Percentiles rank a stretch among this genome's conserved stretches.
phyloP scores from a whole-genome alignment of 2,797 vertebrate species.

The Mergus octosetaceus region DNA sequence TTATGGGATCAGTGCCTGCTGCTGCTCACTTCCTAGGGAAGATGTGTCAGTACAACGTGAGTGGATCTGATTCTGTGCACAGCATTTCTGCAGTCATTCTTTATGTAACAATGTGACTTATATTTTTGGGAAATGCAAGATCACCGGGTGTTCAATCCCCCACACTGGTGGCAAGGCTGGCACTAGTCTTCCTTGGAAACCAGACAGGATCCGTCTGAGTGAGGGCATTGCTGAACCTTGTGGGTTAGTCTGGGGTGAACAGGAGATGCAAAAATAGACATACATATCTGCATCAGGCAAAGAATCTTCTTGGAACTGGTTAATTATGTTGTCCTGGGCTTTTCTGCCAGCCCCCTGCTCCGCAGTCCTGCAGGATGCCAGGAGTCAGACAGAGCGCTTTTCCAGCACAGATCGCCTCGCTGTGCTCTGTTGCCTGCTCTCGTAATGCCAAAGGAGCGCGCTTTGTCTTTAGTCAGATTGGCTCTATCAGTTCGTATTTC shows the following conservation, averaged over 20 bases:
- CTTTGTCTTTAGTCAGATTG: conserved; percentile 59
- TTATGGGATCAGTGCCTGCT: not conserved
- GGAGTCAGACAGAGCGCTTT: not conserved
- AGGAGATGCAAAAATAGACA: conserved; percentile 13
- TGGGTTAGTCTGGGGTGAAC: not conserved
- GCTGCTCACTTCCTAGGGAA: conserved; percentile 20
- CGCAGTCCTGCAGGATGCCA: not conserved
- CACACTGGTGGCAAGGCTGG: not conserved
- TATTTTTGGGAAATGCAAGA: conserved; percentile 32
- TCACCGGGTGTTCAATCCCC: conserved; percentile 14
- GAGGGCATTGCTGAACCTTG: not conserved
- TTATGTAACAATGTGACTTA: conserved; percentile 66
- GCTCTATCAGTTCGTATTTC: conserved; percentile 42
- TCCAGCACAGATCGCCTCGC: not conserved
- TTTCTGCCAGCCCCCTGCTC: not conserved
- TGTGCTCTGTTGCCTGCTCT: conserved; percentile 19
- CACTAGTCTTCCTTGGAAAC: conserved; percentile 11
- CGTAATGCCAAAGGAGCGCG: not conserved
- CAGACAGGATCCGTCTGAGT: not conserved
- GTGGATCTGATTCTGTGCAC: conserved; percentile 43
- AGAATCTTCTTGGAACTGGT: not conserved
- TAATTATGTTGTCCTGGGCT: not conserved
- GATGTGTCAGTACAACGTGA: conserved; percentile 6
- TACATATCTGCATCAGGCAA: not conserved
- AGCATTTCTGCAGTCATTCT: conserved; percentile 54